Base-by-base conservation (phyloP, 2,888 invertebrate species). In the Diplazon laetatorius region DNA sequence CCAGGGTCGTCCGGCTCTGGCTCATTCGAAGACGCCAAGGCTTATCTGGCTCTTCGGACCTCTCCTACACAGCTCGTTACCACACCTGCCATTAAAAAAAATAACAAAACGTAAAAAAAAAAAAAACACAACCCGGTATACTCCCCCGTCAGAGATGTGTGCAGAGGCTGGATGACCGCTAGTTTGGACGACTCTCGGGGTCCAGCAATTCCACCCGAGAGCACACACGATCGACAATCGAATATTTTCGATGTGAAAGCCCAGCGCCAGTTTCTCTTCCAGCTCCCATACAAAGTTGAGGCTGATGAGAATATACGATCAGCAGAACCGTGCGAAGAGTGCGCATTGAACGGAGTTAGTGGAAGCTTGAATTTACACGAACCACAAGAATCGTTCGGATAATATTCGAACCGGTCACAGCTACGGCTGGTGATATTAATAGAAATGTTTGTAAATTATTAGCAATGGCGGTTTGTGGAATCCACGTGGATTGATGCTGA, bases 1-100 rank as follows among this genome's bases (percentile, higher is more conserved):
- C n/a, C 55, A 37, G 39, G 25, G 12, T 30, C 81, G 82, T 81
- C 82, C 78, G n/a, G 80, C 63, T 46, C 57, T 80, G 78, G 83
- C 84, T 87, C 85, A 85, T 87, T 30, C 30, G 30, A 30, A 30
- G 30, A 30, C 77, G 80, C 80, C 76, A 65, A 76, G 78, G 83
- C 85, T 87, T 86, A 85, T 87, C 86, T 84, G 50, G 57, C 10
- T 73, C 57, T 57, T 73, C 80, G 82, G 82, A 78, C 82, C 80
- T 80, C 80, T 73, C 80, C 65, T 69, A 81, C 68, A 76, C 73
- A 77, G 78, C 85, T 85, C 84, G 85, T 87, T 87, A 87, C 84
- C 83, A 84, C 81, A 80, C 80, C 84, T 84, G 79, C 84, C 86
- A 85, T 85, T 87, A 87, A 86, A 84, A 85, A n/a, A n/a, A n/a